phyloP scores from a whole-genome alignment of 2,797 vertebrate genomes.

The Sternarchorhynchus goeldii region DNA sequence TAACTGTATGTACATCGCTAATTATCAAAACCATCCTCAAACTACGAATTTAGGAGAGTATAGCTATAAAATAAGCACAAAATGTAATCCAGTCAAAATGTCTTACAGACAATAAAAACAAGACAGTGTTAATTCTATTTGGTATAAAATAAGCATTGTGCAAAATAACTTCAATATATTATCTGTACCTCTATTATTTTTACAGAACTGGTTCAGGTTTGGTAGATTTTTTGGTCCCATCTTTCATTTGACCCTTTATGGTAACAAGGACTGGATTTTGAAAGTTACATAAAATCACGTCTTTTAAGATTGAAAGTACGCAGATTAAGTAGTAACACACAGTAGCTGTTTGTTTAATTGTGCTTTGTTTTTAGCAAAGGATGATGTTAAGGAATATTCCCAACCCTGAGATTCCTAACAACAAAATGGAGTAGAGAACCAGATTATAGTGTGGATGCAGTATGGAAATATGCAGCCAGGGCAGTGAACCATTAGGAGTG shows the following conservation, averaged over 20 bases:
- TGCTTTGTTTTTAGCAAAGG: neutral
- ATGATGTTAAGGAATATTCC: neutral
- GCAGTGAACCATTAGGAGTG: too few species aligned
- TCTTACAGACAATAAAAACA: conserved; percentile 37
- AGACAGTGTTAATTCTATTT: conserved; percentile 50
- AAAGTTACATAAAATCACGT: conserved; percentile 19
- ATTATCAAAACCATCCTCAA: conserved; percentile 31
- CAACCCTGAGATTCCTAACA: conserved; percentile 9
- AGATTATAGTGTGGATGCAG: neutral
- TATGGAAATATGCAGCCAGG: neutral
- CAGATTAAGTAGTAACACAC: neutral
- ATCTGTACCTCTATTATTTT: conserved; percentile 61
- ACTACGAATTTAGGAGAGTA: conserved; percentile 23
- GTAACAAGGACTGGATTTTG: neutral
- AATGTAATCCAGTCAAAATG: conserved; percentile 49
- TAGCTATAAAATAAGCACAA: conserved; percentile 32
- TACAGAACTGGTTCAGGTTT: conserved; percentile 40
- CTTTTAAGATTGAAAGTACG: neutral
- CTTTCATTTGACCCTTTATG: neutral
- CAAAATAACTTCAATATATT: conserved; percentile 65
- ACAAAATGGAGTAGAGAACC: neutral
- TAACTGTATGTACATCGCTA: conserved; percentile 50
- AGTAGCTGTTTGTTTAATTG: neutral
- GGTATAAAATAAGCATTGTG: conserved; percentile 65
- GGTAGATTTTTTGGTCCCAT: conserved; percentile 2